Evolutionary conservation across 64 coral and sea anemone species (phyloP).

Genomic region (Stylophora pistillata): DNA sequence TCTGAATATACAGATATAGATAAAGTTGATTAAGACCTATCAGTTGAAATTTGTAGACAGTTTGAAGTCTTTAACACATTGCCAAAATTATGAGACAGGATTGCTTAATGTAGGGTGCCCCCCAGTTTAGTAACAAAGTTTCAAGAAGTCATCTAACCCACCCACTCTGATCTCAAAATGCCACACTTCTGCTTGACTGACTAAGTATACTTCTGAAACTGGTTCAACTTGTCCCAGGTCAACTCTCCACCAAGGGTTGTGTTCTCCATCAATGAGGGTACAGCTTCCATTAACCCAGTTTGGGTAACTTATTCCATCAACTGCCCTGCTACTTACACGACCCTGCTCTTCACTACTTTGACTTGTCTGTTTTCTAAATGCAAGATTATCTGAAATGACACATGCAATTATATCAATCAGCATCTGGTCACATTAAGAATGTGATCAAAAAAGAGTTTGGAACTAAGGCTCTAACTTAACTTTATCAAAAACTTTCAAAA

Average conservation of each 20-base stretch:
- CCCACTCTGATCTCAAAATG: conserved; percentile 1
- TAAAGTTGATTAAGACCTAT: too few relatives aligned
- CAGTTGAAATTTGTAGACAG: too few relatives aligned
- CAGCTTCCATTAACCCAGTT: neutral
- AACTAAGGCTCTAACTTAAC: too few relatives aligned
- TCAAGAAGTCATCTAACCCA: neutral
- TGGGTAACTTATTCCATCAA: neutral
- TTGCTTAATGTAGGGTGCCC: too few relatives aligned
- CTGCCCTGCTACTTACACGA: neutral
- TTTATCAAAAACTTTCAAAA: too few relatives aligned
- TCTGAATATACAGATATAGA: too few relatives aligned
- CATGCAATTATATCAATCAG: neutral
- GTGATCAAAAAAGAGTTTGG: too few relatives aligned
- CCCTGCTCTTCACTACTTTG: neutral
- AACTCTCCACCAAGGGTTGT: conserved; percentile 7
- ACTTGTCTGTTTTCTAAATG: neutral
- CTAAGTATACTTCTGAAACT: neutral
- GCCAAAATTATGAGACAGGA: too few relatives aligned
- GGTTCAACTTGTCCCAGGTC: too few relatives aligned
- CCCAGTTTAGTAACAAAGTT: too few relatives aligned
- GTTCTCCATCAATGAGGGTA: neutral
- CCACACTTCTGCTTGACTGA: neutral
- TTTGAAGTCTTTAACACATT: too few relatives aligned
- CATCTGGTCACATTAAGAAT: too few relatives aligned
- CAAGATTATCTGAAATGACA: neutral